Base-by-base conservation (phyloP, 2,797 vertebrate species). In the Cynodonichthys magdalenae region DNA sequence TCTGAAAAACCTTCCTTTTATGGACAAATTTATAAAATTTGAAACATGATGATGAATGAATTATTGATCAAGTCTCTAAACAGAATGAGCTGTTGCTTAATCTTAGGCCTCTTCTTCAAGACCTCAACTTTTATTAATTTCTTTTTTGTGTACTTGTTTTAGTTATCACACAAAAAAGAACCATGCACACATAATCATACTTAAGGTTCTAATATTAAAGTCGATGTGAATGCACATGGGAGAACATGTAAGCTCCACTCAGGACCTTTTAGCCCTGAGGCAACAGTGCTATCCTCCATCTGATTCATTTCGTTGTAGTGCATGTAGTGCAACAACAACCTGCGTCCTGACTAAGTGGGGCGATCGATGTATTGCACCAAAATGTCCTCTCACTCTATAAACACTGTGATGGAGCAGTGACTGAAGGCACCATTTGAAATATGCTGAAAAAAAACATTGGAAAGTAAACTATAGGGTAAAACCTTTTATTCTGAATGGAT, bases 271-370 rank as follows among this genome's bases (percentile, higher is more conserved):
- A 39, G 36, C 36, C 36, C 3, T 2, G 36, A 14, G 36, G 2
- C 36, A 39, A 17, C 42, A 44, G 42, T 6, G 15, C 4, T 15
- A 4, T 15, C 15, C 42, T 45, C 28, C 15, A 2, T 15, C 12
- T 19, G 45, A 57, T 24, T 31, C 17, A 36, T 10, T 36, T 72
- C 47, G 0, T 31, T 27, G 50, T 19, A 15, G 69, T n/a, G 74
- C 74, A 86, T 88, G 74, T 84, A 77, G 84, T 86, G 81, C 84
- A 82, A 76, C 55, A 86, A 50, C 75, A 56, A 89, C 84, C 82
- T 71, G 63, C n/a, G 53, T 72, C 66, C 59, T 28, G 36, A 68
- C 69, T 55, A 59, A 71, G 41, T 4, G 24, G 49, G 71, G 15
- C 67, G 58, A 87, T 91, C 84, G 34, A 86, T 87, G 65, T 4